phyloP scores from a whole-genome alignment of 2,888 invertebrate genomes.

The Agrochola lota region DNA sequence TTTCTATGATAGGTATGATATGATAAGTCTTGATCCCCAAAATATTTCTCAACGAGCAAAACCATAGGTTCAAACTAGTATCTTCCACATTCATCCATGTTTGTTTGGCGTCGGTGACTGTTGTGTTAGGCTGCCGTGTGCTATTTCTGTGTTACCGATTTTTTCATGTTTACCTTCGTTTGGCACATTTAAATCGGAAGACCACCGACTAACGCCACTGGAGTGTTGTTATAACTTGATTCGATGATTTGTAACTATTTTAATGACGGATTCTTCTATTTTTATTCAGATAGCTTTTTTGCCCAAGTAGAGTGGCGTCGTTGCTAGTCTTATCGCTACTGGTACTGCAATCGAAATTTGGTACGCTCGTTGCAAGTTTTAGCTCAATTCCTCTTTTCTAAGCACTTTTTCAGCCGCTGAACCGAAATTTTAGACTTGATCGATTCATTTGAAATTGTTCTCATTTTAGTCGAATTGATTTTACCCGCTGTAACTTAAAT shows the following conservation, averaged over 20 bases:
- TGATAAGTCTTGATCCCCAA: background rate
- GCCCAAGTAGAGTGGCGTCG: background rate
- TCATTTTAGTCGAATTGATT: background rate
- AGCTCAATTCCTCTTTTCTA: too few species aligned
- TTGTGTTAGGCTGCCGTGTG: constrained; percentile 85
- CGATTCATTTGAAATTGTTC: background rate
- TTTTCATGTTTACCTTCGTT: constrained; percentile 75
- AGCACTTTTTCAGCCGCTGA: background rate
- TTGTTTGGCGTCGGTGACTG: constrained; percentile 74
- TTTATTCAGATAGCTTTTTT: background rate
- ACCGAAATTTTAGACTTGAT: background rate
- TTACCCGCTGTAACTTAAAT: background rate
- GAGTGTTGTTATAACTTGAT: constrained; percentile 42
- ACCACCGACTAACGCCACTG: constrained; percentile 69
- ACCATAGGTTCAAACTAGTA: constrained; percentile 46
- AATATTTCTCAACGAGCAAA: background rate
- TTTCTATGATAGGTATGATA: background rate
- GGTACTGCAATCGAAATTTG: background rate
- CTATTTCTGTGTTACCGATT: constrained; percentile 71
- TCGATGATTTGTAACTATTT: constrained; percentile 45
- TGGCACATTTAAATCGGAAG: constrained; percentile 76
- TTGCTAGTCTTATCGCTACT: background rate
- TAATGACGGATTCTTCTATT: constrained; percentile 8
- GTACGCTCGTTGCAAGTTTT: background rate
- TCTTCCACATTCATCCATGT: constrained; percentile 62